Conservation (phyloP, 2,113 vertebrate species). For the Tachuris rubrigastra region DNA sequence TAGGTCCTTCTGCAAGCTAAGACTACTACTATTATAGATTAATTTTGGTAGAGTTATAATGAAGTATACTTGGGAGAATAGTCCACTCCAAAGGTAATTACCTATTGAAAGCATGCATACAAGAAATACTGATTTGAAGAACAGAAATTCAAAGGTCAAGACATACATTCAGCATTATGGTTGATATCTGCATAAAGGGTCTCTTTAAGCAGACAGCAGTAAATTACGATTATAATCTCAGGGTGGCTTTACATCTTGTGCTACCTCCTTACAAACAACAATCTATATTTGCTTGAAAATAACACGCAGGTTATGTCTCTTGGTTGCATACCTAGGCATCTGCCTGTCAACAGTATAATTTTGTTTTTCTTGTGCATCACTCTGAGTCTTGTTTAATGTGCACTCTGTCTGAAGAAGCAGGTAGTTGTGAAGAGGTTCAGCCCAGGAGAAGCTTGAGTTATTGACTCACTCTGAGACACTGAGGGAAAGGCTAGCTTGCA, state of each 20-base stretch:
- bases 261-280: not conserved
- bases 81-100: not conserved
- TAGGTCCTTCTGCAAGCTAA: not conserved
- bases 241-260: not conserved
- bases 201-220: not conserved
- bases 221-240: not conserved
- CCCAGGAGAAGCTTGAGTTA: slow-evolving; percentile 7
- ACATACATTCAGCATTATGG: not conserved
- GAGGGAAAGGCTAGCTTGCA: slow-evolving; percentile 3
- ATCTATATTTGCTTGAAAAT: not conserved
- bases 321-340: not conserved
- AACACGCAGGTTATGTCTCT: not conserved
- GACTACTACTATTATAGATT: not conserved
- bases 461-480: not conserved
- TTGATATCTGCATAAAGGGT: not conserved
- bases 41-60: not conserved
- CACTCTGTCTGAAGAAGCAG: not conserved
- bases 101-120: not conserved
- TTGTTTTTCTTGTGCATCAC: not conserved
- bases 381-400: not conserved
- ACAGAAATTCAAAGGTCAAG: not conserved
- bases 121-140: not conserved
- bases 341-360: slow-evolving; percentile 10
- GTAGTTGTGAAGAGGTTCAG: not conserved
- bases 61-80: not conserved